Evolutionary conservation across 2,888 invertebrate species (phyloP).

Genomic region (Leuctra nigra): DNA sequence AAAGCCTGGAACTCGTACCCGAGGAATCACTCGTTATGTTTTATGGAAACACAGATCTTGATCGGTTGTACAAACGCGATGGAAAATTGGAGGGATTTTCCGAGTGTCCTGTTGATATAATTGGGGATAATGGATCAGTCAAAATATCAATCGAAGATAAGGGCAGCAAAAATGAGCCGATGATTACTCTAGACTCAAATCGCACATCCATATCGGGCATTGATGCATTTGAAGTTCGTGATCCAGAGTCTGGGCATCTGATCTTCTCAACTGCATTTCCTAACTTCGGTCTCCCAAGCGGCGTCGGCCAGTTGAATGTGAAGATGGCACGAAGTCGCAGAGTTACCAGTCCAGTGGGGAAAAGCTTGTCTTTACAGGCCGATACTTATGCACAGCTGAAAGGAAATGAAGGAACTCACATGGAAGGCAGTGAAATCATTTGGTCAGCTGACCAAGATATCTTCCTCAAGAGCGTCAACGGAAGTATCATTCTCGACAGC

Average conservation of each 20-base stretch:
- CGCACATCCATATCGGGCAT: slow-evolving; percentile 64
- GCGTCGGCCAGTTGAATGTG: slow-evolving; percentile 56
- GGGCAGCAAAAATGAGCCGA: slow-evolving; percentile 30
- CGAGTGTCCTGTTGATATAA: slow-evolving; percentile 48
- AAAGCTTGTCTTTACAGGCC: slow-evolving; percentile 59
- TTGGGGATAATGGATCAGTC: slow-evolving; percentile 40
- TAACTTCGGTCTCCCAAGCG: slow-evolving; percentile 61
- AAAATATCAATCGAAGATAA: slow-evolving; percentile 37
- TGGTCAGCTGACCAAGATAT: slow-evolving; percentile 77
- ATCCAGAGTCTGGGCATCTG: slow-evolving; percentile 53
- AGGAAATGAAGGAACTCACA: slow-evolving; percentile 71
- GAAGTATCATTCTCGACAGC: slow-evolving; percentile 61
- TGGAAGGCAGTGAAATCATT: slow-evolving; percentile 64
- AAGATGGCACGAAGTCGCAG: slow-evolving; percentile 63
- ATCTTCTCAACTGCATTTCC: slow-evolving; percentile 73
- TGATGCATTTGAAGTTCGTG: slow-evolving; percentile 59
- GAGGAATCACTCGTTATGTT: slow-evolving; percentile 70
- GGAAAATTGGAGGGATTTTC: slow-evolving; percentile 56
- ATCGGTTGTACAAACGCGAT: slow-evolving; percentile 64
- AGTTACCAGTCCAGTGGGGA: slow-evolving; percentile 65
- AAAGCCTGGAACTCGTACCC: slow-evolving; percentile 74
- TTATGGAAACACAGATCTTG: slow-evolving; percentile 68
- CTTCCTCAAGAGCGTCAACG: slow-evolving; percentile 66
- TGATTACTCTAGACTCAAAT: slow-evolving; percentile 53
- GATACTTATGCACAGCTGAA: slow-evolving; percentile 60